Evolutionary conservation across 2,797 vertebrate genomes (phyloP).

Genomic region (Trachops cirrhosus): DNA sequence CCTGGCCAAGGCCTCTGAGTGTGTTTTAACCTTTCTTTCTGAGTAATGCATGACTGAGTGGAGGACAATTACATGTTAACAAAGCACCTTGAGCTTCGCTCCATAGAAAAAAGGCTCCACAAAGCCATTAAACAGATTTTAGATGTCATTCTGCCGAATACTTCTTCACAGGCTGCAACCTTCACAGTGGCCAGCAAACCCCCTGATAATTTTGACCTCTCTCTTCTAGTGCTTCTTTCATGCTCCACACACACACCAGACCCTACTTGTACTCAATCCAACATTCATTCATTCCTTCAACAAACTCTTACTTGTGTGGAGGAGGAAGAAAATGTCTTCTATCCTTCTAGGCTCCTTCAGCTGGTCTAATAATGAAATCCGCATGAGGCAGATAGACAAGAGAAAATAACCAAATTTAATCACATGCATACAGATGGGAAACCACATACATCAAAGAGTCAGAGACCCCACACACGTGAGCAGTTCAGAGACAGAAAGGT

Average conservation of each 20-base stretch:
- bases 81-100: background rate
- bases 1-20: background rate
- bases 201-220: background rate
- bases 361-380: background rate
- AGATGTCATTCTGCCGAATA: background rate
- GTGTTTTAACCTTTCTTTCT: background rate
- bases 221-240: background rate
- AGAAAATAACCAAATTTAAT: background rate
- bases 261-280: background rate
- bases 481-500: background rate
- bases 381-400: background rate
- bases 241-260: background rate
- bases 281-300: background rate
- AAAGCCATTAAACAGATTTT: background rate
- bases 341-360: background rate
- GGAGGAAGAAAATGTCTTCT: background rate
- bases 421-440: background rate
- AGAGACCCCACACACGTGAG: background rate
- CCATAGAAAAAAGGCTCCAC: background rate
- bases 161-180: background rate
- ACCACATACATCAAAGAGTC: background rate
- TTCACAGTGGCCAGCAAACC: background rate
- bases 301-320: background rate
- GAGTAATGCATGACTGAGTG: background rate
- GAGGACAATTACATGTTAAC: background rate